Evolutionary conservation across 2,888 invertebrate species (phyloP).

Genomic region (Platycnemis pennipes): DNA sequence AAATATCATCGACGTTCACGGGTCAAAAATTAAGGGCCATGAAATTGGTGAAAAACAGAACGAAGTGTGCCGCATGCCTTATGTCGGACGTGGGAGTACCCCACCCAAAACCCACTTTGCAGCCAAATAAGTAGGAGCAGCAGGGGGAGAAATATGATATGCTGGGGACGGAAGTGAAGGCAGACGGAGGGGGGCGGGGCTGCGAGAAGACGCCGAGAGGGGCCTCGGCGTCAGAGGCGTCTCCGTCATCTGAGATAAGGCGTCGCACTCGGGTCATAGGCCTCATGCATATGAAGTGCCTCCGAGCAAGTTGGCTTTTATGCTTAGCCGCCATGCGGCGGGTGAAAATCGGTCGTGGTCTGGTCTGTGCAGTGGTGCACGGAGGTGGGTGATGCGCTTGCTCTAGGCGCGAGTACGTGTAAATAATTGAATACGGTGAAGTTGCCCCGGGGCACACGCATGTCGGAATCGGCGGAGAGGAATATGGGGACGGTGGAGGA

Average conservation of each 20-base stretch:
- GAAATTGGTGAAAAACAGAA: too few relatives aligned
- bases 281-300: conserved; percentile 18
- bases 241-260: conserved; percentile 18
- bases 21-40: too few relatives aligned
- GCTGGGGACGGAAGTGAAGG: not conserved
- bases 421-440: not conserved
- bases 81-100: not conserved
- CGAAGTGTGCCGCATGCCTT: too few relatives aligned
- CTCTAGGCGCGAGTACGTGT: not conserved
- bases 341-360: not conserved
- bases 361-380: not conserved
- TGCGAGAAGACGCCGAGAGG: too few relatives aligned
- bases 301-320: not conserved
- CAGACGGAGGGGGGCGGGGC: not conserved
- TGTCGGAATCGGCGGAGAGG: not conserved
- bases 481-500: not conserved
- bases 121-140: not conserved
- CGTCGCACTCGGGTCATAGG: not conserved
- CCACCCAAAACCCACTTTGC: not conserved
- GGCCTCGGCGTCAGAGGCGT: not conserved
- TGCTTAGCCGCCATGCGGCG: not conserved
- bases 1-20: too few relatives aligned
- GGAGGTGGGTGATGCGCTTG: not conserved
- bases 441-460: not conserved
- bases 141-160: not conserved